Evolutionary conservation across 2,113 vertebrate species (phyloP).

Genomic region (Bubalus kerabau): DNA sequence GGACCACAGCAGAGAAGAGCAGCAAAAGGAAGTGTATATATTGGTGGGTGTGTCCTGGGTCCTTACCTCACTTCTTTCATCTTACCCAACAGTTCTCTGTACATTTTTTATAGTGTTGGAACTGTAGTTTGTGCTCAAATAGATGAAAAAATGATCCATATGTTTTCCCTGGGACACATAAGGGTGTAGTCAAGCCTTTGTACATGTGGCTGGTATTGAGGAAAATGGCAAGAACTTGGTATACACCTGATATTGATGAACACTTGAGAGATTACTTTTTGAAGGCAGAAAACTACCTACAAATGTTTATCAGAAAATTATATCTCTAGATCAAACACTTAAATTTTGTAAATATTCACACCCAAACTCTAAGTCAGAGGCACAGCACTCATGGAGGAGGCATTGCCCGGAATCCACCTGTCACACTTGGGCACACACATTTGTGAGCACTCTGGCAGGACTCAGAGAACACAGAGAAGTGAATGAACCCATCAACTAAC

Average conservation of each 20-base stretch:
- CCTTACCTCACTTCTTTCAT: background rate
- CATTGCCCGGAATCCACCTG: background rate
- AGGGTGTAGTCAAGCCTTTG: background rate
- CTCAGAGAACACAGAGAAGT: background rate
- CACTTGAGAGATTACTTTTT: background rate
- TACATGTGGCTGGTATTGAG: background rate
- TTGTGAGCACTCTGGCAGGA: background rate
- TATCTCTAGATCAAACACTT: background rate
- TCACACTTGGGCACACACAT: background rate
- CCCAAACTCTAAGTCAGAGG: background rate
- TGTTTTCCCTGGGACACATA: background rate
- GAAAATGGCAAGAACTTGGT: background rate
- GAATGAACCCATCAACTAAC: background rate
- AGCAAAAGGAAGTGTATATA: background rate
- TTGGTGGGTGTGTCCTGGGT: background rate
- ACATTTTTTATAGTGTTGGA: background rate
- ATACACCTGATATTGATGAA: background rate
- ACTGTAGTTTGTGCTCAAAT: background rate
- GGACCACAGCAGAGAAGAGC: background rate
- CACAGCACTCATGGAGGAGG: background rate
- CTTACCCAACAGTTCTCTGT: background rate
- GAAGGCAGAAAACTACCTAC: background rate
- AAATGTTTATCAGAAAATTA: constrained; percentile 10
- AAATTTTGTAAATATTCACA: background rate
- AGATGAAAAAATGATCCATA: background rate